phyloP scores from a whole-genome alignment of 2,888 invertebrate genomes.

The Plutella xylostella region DNA sequence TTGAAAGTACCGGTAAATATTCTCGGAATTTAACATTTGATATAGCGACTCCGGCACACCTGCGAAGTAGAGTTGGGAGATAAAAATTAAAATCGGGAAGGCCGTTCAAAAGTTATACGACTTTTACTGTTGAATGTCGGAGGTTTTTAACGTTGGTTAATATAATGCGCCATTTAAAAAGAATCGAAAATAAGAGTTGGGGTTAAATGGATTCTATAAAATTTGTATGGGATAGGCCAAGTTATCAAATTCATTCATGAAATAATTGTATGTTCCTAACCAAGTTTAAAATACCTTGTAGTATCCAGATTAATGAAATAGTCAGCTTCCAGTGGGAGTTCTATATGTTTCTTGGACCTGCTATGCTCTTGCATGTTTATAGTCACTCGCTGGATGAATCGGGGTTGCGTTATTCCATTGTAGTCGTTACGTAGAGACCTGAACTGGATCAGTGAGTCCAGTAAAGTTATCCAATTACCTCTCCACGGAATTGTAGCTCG shows the following conservation, averaged over 20 bases:
- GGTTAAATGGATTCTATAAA: too few species aligned
- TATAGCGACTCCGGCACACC: too few species aligned
- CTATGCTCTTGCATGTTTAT: slow-evolving; percentile 1
- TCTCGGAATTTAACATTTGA: too few species aligned
- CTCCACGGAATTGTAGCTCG: slow-evolving; percentile 61
- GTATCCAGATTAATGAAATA: not conserved
- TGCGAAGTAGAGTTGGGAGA: too few species aligned
- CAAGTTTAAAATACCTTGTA: too few species aligned
- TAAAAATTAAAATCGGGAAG: too few species aligned
- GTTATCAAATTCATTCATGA: slow-evolving; percentile 22
- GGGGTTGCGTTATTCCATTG: slow-evolving; percentile 70
- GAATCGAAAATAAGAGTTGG: too few species aligned
- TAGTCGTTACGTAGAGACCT: slow-evolving; percentile 36
- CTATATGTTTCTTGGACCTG: not conserved
- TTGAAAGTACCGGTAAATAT: slow-evolving; percentile 16
- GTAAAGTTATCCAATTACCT: slow-evolving; percentile 78
- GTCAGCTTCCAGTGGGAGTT: not conserved
- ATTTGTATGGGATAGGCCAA: too few species aligned
- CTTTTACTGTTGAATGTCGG: too few species aligned
- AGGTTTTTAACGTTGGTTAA: too few species aligned
- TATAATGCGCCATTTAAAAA: too few species aligned
- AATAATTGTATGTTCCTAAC: not conserved
- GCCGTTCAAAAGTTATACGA: too few species aligned
- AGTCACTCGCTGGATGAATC: slow-evolving; percentile 21
- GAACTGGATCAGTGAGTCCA: slow-evolving; percentile 82